Evolutionary conservation across 2,797 vertebrate species (phyloP).

Genomic region (Sciurus vulgaris): DNA sequence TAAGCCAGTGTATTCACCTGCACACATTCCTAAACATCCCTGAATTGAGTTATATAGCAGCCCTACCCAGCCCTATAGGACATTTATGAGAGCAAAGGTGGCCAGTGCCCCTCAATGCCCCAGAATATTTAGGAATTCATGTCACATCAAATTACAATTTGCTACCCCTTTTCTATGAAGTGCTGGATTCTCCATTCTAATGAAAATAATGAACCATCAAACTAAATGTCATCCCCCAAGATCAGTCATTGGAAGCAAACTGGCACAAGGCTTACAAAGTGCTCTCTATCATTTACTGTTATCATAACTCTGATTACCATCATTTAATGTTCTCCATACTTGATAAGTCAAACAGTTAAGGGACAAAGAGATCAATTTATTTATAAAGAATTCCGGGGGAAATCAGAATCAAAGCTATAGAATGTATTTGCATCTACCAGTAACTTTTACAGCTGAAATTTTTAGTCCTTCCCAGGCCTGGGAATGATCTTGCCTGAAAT

Average conservation of each 20-base stretch:
- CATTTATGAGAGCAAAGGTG: background rate
- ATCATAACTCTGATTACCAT: background rate
- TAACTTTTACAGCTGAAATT: background rate
- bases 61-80: background rate
- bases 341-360: background rate
- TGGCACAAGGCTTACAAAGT: background rate
- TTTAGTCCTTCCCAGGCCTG: background rate
- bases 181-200: background rate
- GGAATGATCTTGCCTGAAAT: background rate
- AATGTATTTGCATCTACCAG: background rate
- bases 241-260: background rate
- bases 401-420: conserved; percentile 47
- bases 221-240: background rate
- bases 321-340: background rate
- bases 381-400: background rate
- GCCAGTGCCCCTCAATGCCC: background rate
- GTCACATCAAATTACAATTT: background rate
- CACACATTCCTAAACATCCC: background rate
- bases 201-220: conserved; percentile 8
- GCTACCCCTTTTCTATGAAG: background rate
- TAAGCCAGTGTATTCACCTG: background rate
- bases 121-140: background rate
- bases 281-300: background rate
- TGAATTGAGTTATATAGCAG: background rate
- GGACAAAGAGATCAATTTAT: background rate